phyloP scores from a whole-genome alignment of 1,140 invertebrate genomes.

The Trinorchestia longiramus region DNA sequence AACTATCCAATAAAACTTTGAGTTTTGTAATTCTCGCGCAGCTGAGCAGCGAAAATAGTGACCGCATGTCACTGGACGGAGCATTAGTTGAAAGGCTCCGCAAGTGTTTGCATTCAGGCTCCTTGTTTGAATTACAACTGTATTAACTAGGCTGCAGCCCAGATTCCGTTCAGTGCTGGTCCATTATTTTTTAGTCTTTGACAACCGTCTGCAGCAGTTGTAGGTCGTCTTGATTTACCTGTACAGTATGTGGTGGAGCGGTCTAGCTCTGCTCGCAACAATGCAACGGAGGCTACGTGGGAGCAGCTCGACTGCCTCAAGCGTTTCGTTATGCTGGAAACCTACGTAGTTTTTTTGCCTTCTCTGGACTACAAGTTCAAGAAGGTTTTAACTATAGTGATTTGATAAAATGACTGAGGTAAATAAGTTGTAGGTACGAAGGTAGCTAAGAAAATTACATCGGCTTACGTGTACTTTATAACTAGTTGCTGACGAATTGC shows the following conservation, averaged over 20 bases:
- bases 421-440: no score
- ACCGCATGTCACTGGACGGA: not conserved
- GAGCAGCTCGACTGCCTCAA: no score
- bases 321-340: no score
- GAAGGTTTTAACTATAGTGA: not conserved
- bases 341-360: not conserved
- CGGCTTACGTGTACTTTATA: no score
- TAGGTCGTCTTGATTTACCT: not conserved
- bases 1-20: not conserved
- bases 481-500: no score
- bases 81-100: not conserved
- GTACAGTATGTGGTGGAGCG: no score
- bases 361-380: not conserved
- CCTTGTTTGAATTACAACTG: not conserved
- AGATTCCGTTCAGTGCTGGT: not conserved
- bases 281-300: no score
- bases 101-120: not conserved
- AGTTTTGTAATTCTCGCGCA: not conserved
- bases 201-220: not conserved
- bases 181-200: not conserved
- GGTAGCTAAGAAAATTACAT: no score
- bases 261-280: no score
- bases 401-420: no score
- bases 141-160: not conserved
- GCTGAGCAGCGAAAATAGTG: not conserved